These are phyloP conservation scores for Stratiolaelaps scimitus DNA, from an alignment of 1,140 invertebrate genomes.

Conservation along the genomic window DNA sequence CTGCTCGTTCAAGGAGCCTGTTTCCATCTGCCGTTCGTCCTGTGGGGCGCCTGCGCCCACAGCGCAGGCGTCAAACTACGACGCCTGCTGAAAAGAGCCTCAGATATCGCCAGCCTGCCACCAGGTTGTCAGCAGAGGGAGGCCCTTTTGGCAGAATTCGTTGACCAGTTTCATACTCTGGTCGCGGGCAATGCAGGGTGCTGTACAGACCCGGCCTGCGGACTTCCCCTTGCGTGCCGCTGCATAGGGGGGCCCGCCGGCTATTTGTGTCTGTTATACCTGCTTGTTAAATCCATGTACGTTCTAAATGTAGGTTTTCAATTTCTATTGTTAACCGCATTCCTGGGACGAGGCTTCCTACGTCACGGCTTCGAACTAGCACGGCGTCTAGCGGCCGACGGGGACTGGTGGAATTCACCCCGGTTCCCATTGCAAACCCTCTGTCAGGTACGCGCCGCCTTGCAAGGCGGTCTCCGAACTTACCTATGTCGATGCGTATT, in stretches of 20 bases:
- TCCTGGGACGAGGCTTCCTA: conserved; percentile 41
- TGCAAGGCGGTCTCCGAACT: conserved; percentile 40
- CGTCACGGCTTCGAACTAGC: conserved; percentile 41
- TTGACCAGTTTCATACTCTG: conserved; percentile 42
- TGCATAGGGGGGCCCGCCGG: conserved; percentile 40
- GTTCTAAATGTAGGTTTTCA: conserved; percentile 43
- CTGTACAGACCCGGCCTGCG: conserved; percentile 28
- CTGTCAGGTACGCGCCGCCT: conserved; percentile 41
- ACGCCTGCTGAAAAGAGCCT: conserved; percentile 40
- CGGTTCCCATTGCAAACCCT: conserved; percentile 42
- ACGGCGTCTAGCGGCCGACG: conserved; percentile 36
- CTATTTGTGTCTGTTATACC: conserved; percentile 43
- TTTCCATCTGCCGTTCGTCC: conserved; percentile 48
- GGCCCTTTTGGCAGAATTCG: conserved; percentile 40
- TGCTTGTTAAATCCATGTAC: conserved; percentile 43
- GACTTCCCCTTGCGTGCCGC: conserved; percentile 34
- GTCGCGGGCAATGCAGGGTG: conserved; percentile 35
- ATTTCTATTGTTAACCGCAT: conserved; percentile 43
- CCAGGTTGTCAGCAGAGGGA: conserved; percentile 42
- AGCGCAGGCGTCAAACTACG: conserved; percentile 41
- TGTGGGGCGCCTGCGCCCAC: conserved; percentile 45
- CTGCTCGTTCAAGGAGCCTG: conserved; percentile 46
- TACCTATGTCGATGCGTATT: conserved; percentile 47
- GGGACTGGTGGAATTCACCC: conserved; percentile 42
- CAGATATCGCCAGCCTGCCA: conserved; percentile 40